Evolutionary conservation across 2,113 vertebrate species (phyloP).

Genomic region (Sapayoa aenigma): DNA sequence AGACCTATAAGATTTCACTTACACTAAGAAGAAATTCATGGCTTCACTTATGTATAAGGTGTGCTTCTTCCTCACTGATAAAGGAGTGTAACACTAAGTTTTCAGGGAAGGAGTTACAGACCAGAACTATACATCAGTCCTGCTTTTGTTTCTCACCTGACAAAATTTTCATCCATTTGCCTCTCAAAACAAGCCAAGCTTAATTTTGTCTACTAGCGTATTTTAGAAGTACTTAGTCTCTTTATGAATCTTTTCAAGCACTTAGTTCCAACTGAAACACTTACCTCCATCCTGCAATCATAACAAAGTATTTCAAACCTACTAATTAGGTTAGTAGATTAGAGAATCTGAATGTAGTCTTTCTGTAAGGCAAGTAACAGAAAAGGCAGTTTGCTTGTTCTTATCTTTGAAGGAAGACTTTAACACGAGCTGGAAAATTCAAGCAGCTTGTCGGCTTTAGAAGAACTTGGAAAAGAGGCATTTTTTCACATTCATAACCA

Average conservation of each 20-base stretch:
- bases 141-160: not conserved
- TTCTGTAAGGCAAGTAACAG: not conserved
- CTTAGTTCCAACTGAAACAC: not conserved
- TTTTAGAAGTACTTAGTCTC: not conserved
- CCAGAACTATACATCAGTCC: not conserved
- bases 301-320: not conserved
- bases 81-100: not conserved
- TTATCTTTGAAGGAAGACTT: not conserved
- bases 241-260: not conserved
- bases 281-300: not conserved
- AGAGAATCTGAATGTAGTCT: not conserved
- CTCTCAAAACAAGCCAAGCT: not conserved
- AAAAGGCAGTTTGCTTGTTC: not conserved
- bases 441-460: not conserved
- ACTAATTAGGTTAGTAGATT: not conserved
- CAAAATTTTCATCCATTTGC: not conserved
- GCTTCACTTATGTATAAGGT: not conserved
- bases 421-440: not conserved
- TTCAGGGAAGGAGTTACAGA: not conserved
- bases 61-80: not conserved
- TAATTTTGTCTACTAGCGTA: not conserved
- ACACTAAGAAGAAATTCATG: not conserved
- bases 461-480: not conserved
- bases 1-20: not conserved
- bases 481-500: not conserved